Base-by-base conservation (phyloP, 2,888 invertebrate species). In the Eucriotettix oculatus region DNA sequence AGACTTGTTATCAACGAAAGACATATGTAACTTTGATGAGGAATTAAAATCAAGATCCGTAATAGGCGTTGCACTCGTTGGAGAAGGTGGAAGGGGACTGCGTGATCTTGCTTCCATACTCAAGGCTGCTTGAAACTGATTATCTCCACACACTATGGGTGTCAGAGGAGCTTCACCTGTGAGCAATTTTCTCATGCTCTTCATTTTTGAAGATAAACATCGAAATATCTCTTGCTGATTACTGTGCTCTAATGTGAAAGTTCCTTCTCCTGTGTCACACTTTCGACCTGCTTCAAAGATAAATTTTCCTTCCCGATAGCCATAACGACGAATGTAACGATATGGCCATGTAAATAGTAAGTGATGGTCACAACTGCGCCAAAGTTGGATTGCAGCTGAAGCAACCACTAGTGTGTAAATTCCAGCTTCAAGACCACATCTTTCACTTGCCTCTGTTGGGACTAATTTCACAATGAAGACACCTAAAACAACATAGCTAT, bases 231-330 rank as follows among this genome's bases (percentile, higher is more conserved):
- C 90, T 66, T 87, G 86, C 64, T 88, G 87, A 71, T 88, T 88
- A 53, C 83, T 81, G 70, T 90, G 87, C 69, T 89, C 88, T 62
- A 90, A 73, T 61, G 84, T 86, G 68, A 90, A 90, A 9, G 83
- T 83, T 1, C 90, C 90, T 74, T 90, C 90, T 0, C 90, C 90
- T 1, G 89, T 88, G 66, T 86, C 84, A 74, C 90, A 90, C 73
- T 90, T 90, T 61, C 90, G 78, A 0, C 90, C 90, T 17, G 90
- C 90, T 77, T 91, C 90, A 72, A 91, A 90, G 44, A 88, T 89
- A 69, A 91, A 90, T 72, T 86, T 88, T 53, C 88, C 89, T 71
- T 86, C 85, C 66, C 87, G 83, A 68, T 89, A 88, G n/a, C 90
- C 90, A 72, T 91, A 90, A 63, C 87, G 79, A 63, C 90, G 78